Evolutionary conservation across 1,140 invertebrate genomes (phyloP).

Genomic region (Limonius californicus): DNA sequence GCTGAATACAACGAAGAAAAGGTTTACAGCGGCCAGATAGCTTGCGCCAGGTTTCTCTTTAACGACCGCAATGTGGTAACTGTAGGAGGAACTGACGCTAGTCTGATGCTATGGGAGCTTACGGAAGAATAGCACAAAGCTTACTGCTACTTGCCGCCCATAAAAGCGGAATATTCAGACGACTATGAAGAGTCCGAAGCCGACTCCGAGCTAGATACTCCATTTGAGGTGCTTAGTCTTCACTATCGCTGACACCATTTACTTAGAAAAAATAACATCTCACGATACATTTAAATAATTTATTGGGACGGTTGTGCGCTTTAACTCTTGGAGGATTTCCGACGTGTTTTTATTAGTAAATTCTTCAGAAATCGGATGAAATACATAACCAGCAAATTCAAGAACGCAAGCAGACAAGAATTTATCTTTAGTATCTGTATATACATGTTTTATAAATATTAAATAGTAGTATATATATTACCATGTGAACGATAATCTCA

Average conservation of each 20-base stretch:
- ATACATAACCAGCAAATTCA: no score
- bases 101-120: conserved; percentile 89
- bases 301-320: no score
- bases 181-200: conserved; percentile 33
- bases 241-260: conserved; percentile 16
- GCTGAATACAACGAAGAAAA: conserved; percentile 84
- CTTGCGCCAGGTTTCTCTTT: conserved; percentile 75
- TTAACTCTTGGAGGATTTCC: no score
- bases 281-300: neutral
- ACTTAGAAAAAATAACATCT: neutral
- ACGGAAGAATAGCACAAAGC: conserved; percentile 65
- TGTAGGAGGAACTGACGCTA: conserved; percentile 86
- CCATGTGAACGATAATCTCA: no score
- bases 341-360: no score
- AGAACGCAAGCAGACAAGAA: no score
- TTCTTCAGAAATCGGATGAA: no score
- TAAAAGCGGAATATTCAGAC: conserved; percentile 13
- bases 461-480: no score
- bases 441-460: no score
- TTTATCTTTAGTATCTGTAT: no score
- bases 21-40: conserved; percentile 84
- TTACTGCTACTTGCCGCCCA: conserved; percentile 14
- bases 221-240: conserved; percentile 34
- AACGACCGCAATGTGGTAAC: conserved; percentile 84
- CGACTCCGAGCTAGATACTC: conserved; percentile 35